Evolutionary conservation across 2,113 vertebrate genomes (phyloP), one percentile per base, ranked within the genome.

Genomic region (Gambusia affinis): DNA sequence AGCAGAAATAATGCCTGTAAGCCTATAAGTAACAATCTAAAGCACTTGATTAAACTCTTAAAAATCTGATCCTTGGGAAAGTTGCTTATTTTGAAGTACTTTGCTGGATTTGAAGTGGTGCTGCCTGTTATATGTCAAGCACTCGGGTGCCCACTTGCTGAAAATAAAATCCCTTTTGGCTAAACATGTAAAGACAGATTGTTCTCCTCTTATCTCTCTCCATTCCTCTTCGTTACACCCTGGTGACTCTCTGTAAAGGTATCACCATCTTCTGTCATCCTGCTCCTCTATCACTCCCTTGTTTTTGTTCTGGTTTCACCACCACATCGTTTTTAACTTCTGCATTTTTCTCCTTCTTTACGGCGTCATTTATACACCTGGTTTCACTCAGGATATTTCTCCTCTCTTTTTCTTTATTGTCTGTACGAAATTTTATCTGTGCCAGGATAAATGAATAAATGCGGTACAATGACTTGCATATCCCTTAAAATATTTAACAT

Each of bases 101-200:
- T 81, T 0, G 60, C 76, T 24, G 35, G 35, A 85, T 70, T 76
- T 88, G 69, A 84, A 90, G 85, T 75, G 60, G 61, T 67, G 70
- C 47, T 79, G 63, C 74, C 28, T 70, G 12, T 76, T 76, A 79
- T 83, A 69, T 84, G 88, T 65, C 82, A 75, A 70, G 19, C 70
- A 71, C 74, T 85, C 67, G 19, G 73, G 70, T 66, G 75, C 76
- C 72, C 71, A 75, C 70, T 28, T 79, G 69, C 64, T 35, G 47
- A 37, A 44, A 68, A 67, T 81, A 47, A 68, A 67, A 76, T 78
- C 75, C 42, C 68, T 76, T 81, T 84, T 47, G 62, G 72, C 79
- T 71, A 68, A 85, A 87, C 83, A 83, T 85, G 87, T 81, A 73
- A 73, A 75, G 72, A 75, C 81, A 73, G 76, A 76, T 76, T 64